Conservation (phyloP, 2,888 invertebrate species). For the Kuschelorhynchus macadamiae region DNA sequence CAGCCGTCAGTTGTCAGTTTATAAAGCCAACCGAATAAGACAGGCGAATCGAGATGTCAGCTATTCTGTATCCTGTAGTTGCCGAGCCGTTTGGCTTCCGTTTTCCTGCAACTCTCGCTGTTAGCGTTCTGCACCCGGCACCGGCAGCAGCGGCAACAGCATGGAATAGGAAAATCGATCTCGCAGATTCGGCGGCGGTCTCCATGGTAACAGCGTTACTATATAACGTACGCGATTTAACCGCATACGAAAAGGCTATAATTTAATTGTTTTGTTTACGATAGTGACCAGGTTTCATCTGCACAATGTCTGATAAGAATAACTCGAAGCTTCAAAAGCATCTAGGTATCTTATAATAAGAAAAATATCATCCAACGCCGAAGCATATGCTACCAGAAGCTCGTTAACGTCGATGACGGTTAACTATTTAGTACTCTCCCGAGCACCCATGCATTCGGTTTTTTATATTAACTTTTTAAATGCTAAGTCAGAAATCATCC, state of each 20-base stretch:
- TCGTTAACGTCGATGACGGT: too few species aligned
- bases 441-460: too few species aligned
- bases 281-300: background rate
- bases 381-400: too few species aligned
- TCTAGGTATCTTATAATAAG: too few species aligned
- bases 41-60: conserved; percentile 2
- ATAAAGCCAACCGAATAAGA: background rate
- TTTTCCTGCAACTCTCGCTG: conserved; percentile 21
- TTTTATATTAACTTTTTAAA: too few species aligned
- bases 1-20: conserved; percentile 13
- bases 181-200: conserved; percentile 30
- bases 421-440: too few species aligned
- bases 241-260: conserved; percentile 1
- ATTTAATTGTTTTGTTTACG: conserved; percentile 16
- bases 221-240: conserved; percentile 3
- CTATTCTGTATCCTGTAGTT: conserved; percentile 22
- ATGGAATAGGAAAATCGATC: conserved; percentile 33
- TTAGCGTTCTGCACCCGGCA: conserved; percentile 3
- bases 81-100: conserved; percentile 16
- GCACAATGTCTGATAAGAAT: too few species aligned
- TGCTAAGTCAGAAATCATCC: too few species aligned
- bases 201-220: conserved; percentile 22
- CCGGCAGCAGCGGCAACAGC: conserved; percentile 11
- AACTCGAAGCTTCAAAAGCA: too few species aligned
- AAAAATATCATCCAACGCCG: too few species aligned